These are phyloP conservation scores for Nymphalis urticae DNA, from an alignment of 2,888 invertebrate species.

Conservation along the genomic window DNA sequence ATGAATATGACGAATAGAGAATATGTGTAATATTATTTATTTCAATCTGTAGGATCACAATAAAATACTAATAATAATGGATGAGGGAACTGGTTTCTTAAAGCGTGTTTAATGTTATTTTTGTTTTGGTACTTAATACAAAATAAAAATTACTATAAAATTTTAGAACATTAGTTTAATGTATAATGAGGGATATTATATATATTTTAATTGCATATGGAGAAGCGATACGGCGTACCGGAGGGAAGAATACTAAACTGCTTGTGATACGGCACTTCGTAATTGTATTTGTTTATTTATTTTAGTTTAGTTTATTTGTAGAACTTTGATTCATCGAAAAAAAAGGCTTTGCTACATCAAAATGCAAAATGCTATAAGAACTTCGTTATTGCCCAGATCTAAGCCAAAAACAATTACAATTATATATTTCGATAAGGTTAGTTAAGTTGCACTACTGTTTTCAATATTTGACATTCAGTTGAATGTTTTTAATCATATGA, in stretches of 20 bases:
- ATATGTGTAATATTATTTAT: too few relatives aligned
- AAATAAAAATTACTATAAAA: constrained; percentile 8
- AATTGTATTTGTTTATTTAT: neutral
- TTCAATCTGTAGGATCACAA: neutral
- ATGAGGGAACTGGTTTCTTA: neutral
- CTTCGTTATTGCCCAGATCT: too few relatives aligned
- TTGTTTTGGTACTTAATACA: neutral
- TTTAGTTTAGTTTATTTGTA: too few relatives aligned
- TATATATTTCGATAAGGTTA: too few relatives aligned
- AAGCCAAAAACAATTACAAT: too few relatives aligned
- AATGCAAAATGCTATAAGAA: neutral
- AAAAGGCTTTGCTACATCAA: too few relatives aligned
- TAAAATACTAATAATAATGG: neutral
- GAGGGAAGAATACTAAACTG: constrained; percentile 19
- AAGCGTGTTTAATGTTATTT: neutral
- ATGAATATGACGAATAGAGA: neutral
- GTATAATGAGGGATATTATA: neutral
- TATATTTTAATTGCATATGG: constrained; percentile 15
- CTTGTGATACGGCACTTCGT: neutral
- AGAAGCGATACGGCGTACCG: constrained; percentile 22
- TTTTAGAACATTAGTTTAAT: constrained; percentile 1
- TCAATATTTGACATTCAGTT: too few relatives aligned
- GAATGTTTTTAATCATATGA: too few relatives aligned
- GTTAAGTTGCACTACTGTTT: too few relatives aligned
- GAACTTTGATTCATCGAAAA: too few relatives aligned